Base-by-base conservation (phyloP, 1,140 invertebrate species). In the Prorops nasuta region DNA sequence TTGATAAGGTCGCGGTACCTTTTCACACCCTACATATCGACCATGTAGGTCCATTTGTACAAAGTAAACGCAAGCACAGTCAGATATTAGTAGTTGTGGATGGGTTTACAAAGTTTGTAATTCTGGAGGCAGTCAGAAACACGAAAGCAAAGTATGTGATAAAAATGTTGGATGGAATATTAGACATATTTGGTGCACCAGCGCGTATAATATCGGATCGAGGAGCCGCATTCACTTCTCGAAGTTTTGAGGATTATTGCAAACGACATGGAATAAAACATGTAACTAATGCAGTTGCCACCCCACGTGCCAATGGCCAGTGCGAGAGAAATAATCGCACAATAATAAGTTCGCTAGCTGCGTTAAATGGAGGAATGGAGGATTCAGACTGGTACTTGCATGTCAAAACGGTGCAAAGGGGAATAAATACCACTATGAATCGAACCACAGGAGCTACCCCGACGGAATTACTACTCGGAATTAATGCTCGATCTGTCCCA, bases 291-390 rank as follows among this genome's bases (percentile, higher is more conserved):
- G n/a, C n/a, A n/a, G n/a, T n/a, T n/a, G n/a, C n/a, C n/a, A n/a
- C n/a, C n/a, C n/a, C n/a, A n/a, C n/a, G n/a, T n/a, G n/a, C n/a
- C n/a, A n/a, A n/a, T n/a, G n/a, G n/a, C 44, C n/a, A 46, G 10
- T 46, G 34, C 6, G 36, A 47, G n/a, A 8, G 36, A 1, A 20
- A 31, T 1, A 46, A 46, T 16, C 28, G 16, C 3, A 47, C 44
- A 1, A 39, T 47, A 3, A n/a, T 47, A 0, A n/a, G 32, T 3
- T 16, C 44, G 0, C 7, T 47, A 3, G 36, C 22, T 2, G 32
- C 44, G 0, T 38, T 9, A 1, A n/a, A 12, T 2, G 28, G 14
- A 16, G 39, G n/a, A 4, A 14, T n/a, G 20, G 41, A 50, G 6
- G 1, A n/a, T 0, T 7, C 16, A 0, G 41, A 50, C 1, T 44